Evolutionary conservation across 2,113 vertebrate genomes (phyloP), one percentile per base, ranked within the genome.

Genomic region (Elgaria multicarinata): DNA sequence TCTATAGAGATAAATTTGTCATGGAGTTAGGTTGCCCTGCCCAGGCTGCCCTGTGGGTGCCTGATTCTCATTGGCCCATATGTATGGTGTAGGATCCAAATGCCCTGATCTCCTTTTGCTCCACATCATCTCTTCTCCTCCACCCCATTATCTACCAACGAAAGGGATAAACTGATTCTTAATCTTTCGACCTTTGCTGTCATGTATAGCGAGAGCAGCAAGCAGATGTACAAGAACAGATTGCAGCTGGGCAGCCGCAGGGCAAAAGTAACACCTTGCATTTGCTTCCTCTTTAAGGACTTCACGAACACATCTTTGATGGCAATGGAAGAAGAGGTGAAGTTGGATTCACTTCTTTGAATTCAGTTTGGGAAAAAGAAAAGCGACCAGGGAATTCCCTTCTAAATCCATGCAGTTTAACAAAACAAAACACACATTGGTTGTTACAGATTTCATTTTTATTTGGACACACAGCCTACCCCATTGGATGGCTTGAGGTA

Each of bases 221-320:
- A 78, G 90, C 93, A 94, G 94, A 95, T 92, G 92, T 82, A 95
- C 66, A 71, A 72, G 53, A 92, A 84, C 79, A 94, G 85, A 93
- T 92, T 91, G 89, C 85, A 84, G 92, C 89, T 95, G 92, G 86
- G 87, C 83, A 94, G 90, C 92, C 91, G 91, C 88, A 92, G 91
- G 95, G 95, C 92, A 92, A 96, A 96, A 88, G 50, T 95, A 80
- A 92, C 93, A 93, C 89, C 93, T 92, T 83, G 88, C 75, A 28
- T 78, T 93, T 92, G 46, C 91, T 93, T 90, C 90, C 89, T 90
- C 85, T 88, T 89, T 79, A 7, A 86, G 90, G 88, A 64, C 58
- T 72, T 90, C 5, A 39, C 64, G 83, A 79, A 72, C 0, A 74
- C 69, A 44, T 89, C 76, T 91, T 13, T 50, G 74, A 62, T 58